phyloP scores from a whole-genome alignment of 2,888 invertebrate species.

The Oscheius sp. region DNA sequence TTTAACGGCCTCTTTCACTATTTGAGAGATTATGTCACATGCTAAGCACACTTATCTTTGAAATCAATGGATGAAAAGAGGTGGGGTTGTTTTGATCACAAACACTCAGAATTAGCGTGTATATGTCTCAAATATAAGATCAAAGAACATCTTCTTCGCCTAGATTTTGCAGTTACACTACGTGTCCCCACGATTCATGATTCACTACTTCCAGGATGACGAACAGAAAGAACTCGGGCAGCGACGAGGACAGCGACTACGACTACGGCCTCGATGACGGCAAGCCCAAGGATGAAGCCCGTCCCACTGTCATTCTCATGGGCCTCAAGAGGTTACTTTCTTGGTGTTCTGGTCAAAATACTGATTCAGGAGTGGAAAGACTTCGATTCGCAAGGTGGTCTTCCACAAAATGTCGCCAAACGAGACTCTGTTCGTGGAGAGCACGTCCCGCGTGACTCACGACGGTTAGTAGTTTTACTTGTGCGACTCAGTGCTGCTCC shows the following conservation, averaged over 20 bases:
- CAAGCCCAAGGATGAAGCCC: slow-evolving; percentile 50
- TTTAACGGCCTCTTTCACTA: too few species aligned
- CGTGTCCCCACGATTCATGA: too few species aligned
- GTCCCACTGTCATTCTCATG: slow-evolving; percentile 72
- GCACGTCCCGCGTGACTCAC: slow-evolving; percentile 97
- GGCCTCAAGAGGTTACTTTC: slow-evolving; percentile 67
- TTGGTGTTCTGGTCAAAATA: neutral
- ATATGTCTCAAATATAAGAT: too few species aligned
- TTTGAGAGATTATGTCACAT: too few species aligned
- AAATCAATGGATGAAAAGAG: too few species aligned
- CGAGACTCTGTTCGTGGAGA: slow-evolving; percentile 96
- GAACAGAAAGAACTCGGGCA: neutral
- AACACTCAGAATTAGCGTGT: too few species aligned
- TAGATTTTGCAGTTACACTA: too few species aligned
- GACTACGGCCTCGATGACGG: slow-evolving; percentile 61
- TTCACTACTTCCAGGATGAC: too few species aligned
- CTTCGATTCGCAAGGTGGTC: slow-evolving; percentile 99
- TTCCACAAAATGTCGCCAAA: slow-evolving; percentile 99
- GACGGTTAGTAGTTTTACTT: slow-evolving; percentile 78
- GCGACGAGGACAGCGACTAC: slow-evolving; percentile 56
- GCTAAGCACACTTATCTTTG: too few species aligned
- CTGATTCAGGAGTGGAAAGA: slow-evolving; percentile 87
- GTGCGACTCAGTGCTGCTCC: slow-evolving; percentile 13
- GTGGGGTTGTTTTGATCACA: too few species aligned
- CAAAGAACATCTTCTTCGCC: too few species aligned